Percentiles rank a stretch among this genome's conserved stretches.
Evolutionary conservation across 2,888 invertebrate species (phyloP).

Genomic region (Nebria salina): DNA sequence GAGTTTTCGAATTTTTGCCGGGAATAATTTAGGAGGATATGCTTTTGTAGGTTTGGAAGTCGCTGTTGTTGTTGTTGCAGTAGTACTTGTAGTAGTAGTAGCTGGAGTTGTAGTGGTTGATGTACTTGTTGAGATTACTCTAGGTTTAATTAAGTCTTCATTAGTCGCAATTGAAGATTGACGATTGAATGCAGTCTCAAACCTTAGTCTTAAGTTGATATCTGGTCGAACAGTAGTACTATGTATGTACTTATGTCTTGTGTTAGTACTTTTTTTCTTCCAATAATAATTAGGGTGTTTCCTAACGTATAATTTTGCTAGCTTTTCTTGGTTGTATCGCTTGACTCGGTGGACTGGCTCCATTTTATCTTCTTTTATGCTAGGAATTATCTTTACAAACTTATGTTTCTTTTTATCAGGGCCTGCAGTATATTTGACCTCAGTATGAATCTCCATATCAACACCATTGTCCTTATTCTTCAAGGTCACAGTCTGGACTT

Average conservation of each 20-base stretch:
- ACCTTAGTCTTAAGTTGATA: constrained; percentile 7
- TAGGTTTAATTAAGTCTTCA: constrained; percentile 13
- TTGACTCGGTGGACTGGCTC: constrained; percentile 37
- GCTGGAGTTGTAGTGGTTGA: constrained; percentile 42
- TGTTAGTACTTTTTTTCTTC: constrained; percentile 47
- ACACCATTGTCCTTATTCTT: constrained; percentile 54
- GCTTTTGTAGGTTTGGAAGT: constrained; percentile 30
- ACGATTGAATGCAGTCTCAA: constrained; percentile 29
- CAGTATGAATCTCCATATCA: constrained; percentile 57
- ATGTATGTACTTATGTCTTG: background rate
- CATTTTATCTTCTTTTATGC: constrained; percentile 28
- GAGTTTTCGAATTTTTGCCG: constrained; percentile 26
- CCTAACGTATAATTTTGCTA: constrained; percentile 48
- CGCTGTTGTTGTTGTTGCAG: constrained; percentile 34
- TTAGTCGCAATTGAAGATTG: constrained; percentile 21
- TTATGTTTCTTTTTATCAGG: constrained; percentile 50
- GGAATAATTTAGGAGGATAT: constrained; percentile 19
- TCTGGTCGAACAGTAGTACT: constrained; percentile 17
- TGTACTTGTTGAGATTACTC: constrained; percentile 48
- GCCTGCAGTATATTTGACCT: constrained; percentile 51
- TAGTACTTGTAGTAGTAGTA: constrained; percentile 37
- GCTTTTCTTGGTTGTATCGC: constrained; percentile 40
- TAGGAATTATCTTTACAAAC: constrained; percentile 56
- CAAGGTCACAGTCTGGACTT: constrained; percentile 54
- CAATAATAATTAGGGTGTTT: constrained; percentile 50